These are phyloP conservation scores for Carassius carassius DNA, from an alignment of 2,113 vertebrate genomes.

Conservation along the genomic window DNA sequence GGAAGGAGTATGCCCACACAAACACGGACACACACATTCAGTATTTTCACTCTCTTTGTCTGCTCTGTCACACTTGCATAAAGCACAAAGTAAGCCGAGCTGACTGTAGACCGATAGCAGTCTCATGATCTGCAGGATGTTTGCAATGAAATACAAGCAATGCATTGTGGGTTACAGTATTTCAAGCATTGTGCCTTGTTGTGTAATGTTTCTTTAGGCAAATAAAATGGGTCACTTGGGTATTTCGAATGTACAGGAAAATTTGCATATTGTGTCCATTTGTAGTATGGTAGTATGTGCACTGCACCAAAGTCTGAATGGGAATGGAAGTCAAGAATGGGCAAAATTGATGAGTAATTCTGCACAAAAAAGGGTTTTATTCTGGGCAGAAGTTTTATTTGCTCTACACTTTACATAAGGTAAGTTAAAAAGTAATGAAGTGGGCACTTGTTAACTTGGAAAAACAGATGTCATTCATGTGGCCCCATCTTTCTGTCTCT, in stretches of 20 bases:
- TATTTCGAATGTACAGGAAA: not conserved
- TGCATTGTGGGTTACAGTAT: not conserved
- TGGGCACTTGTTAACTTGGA: not conserved
- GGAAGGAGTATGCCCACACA: not conserved
- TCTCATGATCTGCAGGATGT: conserved; percentile 10
- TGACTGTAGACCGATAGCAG: not conserved
- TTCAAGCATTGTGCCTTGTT: not conserved
- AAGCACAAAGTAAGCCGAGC: not conserved
- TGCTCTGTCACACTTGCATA: not conserved
- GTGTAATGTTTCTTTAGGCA: not conserved
- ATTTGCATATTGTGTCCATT: not conserved
- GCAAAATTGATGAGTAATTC: not conserved
- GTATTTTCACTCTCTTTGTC: conserved; percentile 9
- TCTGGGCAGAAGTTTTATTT: not conserved
- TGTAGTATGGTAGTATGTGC: not conserved
- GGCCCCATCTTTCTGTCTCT: not conserved
- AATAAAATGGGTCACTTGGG: not conserved
- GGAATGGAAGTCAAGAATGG: not conserved
- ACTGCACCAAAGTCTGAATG: not conserved
- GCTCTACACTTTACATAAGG: not conserved
- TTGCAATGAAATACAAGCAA: not conserved
- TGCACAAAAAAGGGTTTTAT: not conserved
- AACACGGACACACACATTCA: not conserved
- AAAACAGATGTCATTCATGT: not conserved
- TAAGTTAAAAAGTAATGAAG: not conserved